A percentile compares a stretch with the other conserved stretches of the same genome.
Evolutionary conservation across 2,888 invertebrate genomes (phyloP).

Genomic region (Antheraea assamensis): DNA sequence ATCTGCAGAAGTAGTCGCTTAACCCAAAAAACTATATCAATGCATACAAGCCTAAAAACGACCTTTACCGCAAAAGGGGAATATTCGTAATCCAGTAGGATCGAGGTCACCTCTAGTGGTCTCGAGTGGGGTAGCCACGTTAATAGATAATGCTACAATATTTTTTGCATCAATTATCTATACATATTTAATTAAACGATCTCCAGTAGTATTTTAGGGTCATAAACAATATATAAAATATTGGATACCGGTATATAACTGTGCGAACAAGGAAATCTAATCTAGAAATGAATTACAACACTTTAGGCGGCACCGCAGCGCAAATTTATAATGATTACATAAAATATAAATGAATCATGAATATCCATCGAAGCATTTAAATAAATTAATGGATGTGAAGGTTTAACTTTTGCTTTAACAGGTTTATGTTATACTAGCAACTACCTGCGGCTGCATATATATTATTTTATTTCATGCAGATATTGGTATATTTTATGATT

Average conservation of each 20-base stretch:
- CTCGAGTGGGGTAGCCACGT: conserved; percentile 17
- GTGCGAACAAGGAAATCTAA: neutral
- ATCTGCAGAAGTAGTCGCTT: neutral
- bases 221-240: neutral
- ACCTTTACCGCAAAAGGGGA: conserved; percentile 18
- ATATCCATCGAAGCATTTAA: neutral
- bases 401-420: neutral
- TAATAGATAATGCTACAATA: neutral
- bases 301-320: neutral
- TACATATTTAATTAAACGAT: neutral
- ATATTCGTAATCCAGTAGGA: conserved; percentile 18
- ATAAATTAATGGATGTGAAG: neutral
- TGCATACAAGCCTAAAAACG: conserved; percentile 17
- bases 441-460: neutral
- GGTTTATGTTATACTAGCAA: neutral
- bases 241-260: neutral
- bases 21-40: conserved; percentile 18
- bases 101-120: conserved; percentile 21
- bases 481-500: no score
- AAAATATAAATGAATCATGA: neutral
- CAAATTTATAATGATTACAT: neutral
- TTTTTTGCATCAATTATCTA: no score
- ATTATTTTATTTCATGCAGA: no score
- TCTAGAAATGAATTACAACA: neutral
- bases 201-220: neutral